Conservation (phyloP, 2,797 vertebrate genomes). For the Helicolenus hilgendorfi region DNA sequence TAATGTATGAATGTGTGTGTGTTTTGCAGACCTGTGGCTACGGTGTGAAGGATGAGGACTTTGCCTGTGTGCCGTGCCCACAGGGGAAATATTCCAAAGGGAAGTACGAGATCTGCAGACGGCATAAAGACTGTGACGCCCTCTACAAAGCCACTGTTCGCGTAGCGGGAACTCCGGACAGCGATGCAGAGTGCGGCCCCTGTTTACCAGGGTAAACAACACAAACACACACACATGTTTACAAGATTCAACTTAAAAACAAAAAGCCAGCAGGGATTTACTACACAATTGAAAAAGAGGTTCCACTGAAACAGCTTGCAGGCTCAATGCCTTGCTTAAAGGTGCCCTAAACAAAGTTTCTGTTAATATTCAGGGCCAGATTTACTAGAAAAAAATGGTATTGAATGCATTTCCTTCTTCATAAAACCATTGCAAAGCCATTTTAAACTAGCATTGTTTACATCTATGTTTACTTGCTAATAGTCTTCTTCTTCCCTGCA, state of each 20-base stretch:
- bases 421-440: background rate
- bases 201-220: slow-evolving; percentile 94
- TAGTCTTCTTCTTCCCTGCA: background rate
- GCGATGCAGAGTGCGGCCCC: slow-evolving; percentile 96
- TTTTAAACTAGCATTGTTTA: too few relatives aligned
- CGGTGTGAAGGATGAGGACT: slow-evolving; percentile 95
- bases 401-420: background rate
- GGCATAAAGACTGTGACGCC: slow-evolving; percentile 97
- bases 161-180: slow-evolving; percentile 93
- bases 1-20: slow-evolving; percentile 33
- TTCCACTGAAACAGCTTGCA: background rate
- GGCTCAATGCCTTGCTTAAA: background rate
- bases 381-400: background rate
- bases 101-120: slow-evolving; percentile 97
- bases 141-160: slow-evolving; percentile 95
- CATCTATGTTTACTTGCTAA: background rate
- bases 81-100: slow-evolving; percentile 97
- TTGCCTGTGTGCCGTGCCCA: slow-evolving; percentile 93
- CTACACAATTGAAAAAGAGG: background rate
- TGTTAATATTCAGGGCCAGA: background rate
- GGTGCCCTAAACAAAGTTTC: background rate
- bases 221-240: background rate
- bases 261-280: background rate
- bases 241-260: background rate
- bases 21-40: slow-evolving; percentile 94